These are phyloP conservation scores for Rhabdophis nuchalis DNA, from an alignment of 2,797 vertebrate genomes.

Conservation along the genomic window DNA sequence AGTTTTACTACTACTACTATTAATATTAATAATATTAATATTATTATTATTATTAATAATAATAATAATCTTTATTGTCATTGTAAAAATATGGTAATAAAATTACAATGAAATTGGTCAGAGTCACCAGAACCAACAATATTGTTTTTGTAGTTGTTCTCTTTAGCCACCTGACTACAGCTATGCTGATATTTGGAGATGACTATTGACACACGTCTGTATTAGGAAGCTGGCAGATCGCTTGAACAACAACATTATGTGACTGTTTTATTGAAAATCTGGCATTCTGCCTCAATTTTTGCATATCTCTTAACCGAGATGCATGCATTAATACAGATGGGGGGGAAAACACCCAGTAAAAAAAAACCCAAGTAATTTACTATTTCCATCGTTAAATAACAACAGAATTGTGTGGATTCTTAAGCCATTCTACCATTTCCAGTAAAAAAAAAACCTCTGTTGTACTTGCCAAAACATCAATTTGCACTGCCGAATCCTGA, in stretches of 20 bases:
- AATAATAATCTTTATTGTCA: too few species aligned
- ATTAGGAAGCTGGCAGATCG: neutral
- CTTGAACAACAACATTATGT: neutral
- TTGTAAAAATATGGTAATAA: too few species aligned
- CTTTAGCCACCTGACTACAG: neutral
- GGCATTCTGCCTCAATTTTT: neutral
- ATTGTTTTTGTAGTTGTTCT: neutral
- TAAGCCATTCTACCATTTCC: neutral
- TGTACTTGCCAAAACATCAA: neutral
- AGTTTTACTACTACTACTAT: too few species aligned
- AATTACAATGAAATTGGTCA: too few species aligned
- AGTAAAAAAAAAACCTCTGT: neutral
- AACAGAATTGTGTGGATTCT: neutral
- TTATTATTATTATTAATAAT: too few species aligned
- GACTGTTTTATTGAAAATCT: neutral
- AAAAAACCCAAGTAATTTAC: neutral
- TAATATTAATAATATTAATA: too few species aligned
- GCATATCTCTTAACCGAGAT: neutral
- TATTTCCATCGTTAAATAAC: neutral
- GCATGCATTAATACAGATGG: neutral
- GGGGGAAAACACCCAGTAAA: accelerated
- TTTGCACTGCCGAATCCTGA: neutral
- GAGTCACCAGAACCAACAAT: neutral
- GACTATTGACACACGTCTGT: neutral
- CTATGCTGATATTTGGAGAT: too few species aligned